Evolutionary conservation across 2,888 invertebrate genomes (phyloP), one percentile per base, ranked within the genome.

Genomic region (Cecidostiba fungosa): DNA sequence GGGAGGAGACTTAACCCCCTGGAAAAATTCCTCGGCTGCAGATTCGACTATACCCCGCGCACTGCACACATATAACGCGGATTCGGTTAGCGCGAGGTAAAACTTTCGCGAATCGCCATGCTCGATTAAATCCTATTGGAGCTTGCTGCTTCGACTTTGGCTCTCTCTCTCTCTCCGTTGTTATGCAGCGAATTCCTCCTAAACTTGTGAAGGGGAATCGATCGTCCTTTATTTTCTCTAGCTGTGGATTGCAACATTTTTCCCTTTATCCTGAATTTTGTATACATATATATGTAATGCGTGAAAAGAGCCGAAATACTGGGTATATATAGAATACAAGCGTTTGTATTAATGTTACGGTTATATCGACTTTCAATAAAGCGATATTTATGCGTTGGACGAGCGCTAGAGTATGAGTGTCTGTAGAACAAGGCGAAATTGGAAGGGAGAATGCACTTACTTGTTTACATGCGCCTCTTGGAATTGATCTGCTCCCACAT

Each of bases 51-150:
- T n/a, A 4, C 19, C 32, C 19, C 70, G 32, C n/a, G 1, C 0
- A 10, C 70, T n/a, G 8, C 4, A 36, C 29, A 12, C 54, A 16
- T 50, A 16, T 19, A 16, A 8, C 16, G 74, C 6, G 50, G 32
- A 74, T 43, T 47, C 47, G 29, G 29, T 19, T 50, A 50, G 54
- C 32, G 62, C 19, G 36, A 72, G 62, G 47, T 29, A 23, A 39
- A 81, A 74, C 81, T 74, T 73, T 73, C 59, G 62, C 8, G 72
- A 29, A 14, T 29, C 23, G 12, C 29, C 54, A 47, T 62, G 39
- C 43, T 62, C 73, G 73, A 73, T 81, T 81, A 73, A 81, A 81
- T 32, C 32, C 32, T 54, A 66, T 66, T 69, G 62, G 43, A 43
- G 29, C 26, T 4, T n/a, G n/a, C n/a, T 16, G 47, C 14, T 26